These are phyloP conservation scores for Sminthurinus signatus DNA, from an alignment of 1,140 invertebrate species.

Conservation along the genomic window DNA sequence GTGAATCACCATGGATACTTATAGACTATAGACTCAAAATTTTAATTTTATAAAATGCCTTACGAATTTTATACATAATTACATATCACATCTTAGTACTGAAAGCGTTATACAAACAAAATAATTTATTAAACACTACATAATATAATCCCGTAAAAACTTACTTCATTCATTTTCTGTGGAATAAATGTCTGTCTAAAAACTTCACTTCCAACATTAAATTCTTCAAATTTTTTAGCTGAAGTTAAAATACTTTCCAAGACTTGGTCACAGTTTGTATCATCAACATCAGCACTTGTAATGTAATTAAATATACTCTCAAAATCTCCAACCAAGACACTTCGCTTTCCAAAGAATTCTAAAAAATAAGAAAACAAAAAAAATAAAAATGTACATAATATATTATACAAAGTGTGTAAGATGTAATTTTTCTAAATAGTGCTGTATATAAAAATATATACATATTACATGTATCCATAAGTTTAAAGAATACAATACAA, in stretches of 20 bases:
- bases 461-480: too few species aligned
- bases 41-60: too few species aligned
- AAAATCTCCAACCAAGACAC: conserved; percentile 80
- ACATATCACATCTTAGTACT: too few species aligned
- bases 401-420: too few species aligned
- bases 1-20: too few species aligned
- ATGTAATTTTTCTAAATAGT: background rate
- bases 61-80: too few species aligned
- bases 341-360: conserved; percentile 85
- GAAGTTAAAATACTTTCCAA: conserved; percentile 63
- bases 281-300: conserved; percentile 77
- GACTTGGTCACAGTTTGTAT: conserved; percentile 73
- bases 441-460: too few species aligned
- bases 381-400: conserved; percentile 2
- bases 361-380: conserved; percentile 43
- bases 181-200: conserved; percentile 95
- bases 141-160: too few species aligned
- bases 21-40: too few species aligned
- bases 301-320: conserved; percentile 95
- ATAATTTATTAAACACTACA: too few species aligned
- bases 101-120: too few species aligned
- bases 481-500: too few species aligned
- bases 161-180: conserved; percentile 80
- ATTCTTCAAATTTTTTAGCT: conserved; percentile 54
- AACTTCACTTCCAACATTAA: conserved; percentile 70